Base-by-base conservation (phyloP, 2,797 vertebrate species). In the Tapirus indicus region DNA sequence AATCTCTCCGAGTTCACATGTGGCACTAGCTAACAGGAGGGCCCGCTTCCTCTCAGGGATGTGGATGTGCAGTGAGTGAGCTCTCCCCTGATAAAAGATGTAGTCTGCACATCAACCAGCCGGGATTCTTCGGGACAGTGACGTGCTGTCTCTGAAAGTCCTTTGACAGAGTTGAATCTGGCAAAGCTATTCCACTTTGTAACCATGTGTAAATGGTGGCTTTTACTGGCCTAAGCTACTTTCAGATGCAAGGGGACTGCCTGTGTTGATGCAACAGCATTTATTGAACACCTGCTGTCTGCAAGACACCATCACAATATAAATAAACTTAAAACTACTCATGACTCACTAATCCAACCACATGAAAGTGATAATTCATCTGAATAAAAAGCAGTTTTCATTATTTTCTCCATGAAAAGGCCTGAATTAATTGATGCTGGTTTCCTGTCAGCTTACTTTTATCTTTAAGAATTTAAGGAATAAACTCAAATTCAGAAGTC, bases 381-480 rank as follows among this genome's bases (percentile, higher is more conserved):
- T 8, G 38, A 90, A 62, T 93, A 86, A 90, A 96, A 66, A 60
- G 54, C 29, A 89, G 54, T 94, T 94, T 94, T 92, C 56, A 32
- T 88, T 94, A 84, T 96, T 95, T 96, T 83, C 91, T 96, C 72
- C 27, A 66, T 78, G 84, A 95, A 92, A 82, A 84, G 54, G 52
- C 72, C 94, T 78, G 77, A 94, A 79, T 95, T 95, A 92, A 92
- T 94, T 35, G 78, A 95, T 94, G 7, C 56, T 7, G 91, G 85
- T 68, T 56, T 84, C 90, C 20, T 96, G 18, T 68, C 58, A 91
- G 74, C 75, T 96, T 68, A 94, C 84, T 96, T 92, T 94, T 56
- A 62, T 98, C 8, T 4, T 83, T 93, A 96, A 82, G 20, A 49
- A 97, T 97, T 96, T 71, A 96, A 96, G 66, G 71, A 88, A 20